Percentiles rank a stretch among this genome's conserved stretches.
Evolutionary conservation across 1,140 invertebrate species (phyloP).

Genomic region (Phocides pigmalion): DNA sequence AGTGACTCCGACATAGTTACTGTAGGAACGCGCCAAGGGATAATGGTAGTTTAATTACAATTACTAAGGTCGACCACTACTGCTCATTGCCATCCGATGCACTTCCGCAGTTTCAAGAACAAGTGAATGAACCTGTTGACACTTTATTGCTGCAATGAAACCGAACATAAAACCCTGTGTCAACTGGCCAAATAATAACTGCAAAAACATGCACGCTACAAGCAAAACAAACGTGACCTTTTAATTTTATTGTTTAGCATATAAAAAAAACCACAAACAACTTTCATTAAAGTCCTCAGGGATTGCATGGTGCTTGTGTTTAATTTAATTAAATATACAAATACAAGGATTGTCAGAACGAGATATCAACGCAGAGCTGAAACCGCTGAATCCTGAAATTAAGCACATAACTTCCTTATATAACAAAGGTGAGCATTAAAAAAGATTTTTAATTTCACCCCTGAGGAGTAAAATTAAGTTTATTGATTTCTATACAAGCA

Average conservation of each 20-base stretch:
- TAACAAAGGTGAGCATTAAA: too few relatives aligned
- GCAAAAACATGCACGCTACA: background rate
- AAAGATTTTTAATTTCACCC: too few relatives aligned
- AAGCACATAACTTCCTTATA: too few relatives aligned
- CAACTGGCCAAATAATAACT: background rate
- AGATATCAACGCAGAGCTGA: too few relatives aligned
- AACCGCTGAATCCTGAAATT: too few relatives aligned
- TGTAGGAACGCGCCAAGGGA: background rate
- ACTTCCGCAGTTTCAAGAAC: slow-evolving; percentile 13
- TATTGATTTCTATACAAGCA: too few relatives aligned
- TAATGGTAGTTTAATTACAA: slow-evolving; percentile 25
- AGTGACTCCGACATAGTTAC: background rate
- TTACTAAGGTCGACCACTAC: slow-evolving; percentile 12
- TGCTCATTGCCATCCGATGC: slow-evolving; percentile 15
- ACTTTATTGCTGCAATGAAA: slow-evolving; percentile 10
- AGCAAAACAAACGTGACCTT: background rate
- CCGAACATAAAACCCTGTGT: background rate
- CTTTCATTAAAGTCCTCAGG: background rate
- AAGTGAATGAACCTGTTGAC: slow-evolving; percentile 25
- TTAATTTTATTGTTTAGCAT: background rate
- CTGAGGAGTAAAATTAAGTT: too few relatives aligned
- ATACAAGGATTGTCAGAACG: too few relatives aligned
- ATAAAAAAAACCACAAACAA: background rate
- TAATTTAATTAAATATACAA: too few relatives aligned
- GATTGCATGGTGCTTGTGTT: too few relatives aligned